A percentile compares a stretch with the other conserved stretches of the same genome.
These are phyloP conservation scores for Matsumyia berberina DNA, from an alignment of 2,888 invertebrate species.

Conservation along the genomic window DNA sequence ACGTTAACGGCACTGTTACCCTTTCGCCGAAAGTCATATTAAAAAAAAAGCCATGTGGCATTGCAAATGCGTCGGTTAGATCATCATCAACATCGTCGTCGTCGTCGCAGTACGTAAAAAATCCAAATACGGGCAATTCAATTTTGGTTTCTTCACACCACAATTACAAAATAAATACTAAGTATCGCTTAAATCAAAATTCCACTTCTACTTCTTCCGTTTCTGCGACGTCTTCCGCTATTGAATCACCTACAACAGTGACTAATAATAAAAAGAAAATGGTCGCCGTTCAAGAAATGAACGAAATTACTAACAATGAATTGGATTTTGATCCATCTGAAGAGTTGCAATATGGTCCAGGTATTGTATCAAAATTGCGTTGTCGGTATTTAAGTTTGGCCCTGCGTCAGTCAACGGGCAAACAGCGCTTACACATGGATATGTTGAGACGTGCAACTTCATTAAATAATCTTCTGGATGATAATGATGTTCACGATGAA, in stretches of 20 bases:
- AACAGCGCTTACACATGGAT: constrained; percentile 88
- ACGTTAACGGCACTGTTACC: constrained; percentile 42
- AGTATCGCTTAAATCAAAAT: constrained; percentile 62
- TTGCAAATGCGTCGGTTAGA: constrained; percentile 46
- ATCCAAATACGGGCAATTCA: constrained; percentile 54
- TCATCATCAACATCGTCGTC: constrained; percentile 18
- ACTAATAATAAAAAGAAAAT: constrained; percentile 83
- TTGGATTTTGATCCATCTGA: constrained; percentile 87
- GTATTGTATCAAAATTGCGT: constrained; percentile 94
- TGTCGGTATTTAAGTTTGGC: constrained; percentile 94
- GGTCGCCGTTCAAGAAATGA: constrained; percentile 85
- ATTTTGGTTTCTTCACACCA: constrained; percentile 60
- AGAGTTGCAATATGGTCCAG: constrained; percentile 95
- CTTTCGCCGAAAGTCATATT: constrained; percentile 34
- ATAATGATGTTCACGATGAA: constrained; percentile 84
- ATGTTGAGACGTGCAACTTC: constrained; percentile 91
- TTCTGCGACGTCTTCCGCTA: constrained; percentile 74
- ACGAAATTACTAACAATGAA: constrained; percentile 79
- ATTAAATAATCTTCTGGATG: constrained; percentile 93
- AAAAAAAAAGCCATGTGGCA: constrained; percentile 65
- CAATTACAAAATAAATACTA: constrained; percentile 68
- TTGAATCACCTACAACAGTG: constrained; percentile 69
- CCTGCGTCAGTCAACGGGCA: constrained; percentile 89
- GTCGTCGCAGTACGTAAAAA: constrained; percentile 54
- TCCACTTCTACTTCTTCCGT: constrained; percentile 62